Conservation (phyloP, 2,888 invertebrate genomes). For the Emesis furor region DNA sequence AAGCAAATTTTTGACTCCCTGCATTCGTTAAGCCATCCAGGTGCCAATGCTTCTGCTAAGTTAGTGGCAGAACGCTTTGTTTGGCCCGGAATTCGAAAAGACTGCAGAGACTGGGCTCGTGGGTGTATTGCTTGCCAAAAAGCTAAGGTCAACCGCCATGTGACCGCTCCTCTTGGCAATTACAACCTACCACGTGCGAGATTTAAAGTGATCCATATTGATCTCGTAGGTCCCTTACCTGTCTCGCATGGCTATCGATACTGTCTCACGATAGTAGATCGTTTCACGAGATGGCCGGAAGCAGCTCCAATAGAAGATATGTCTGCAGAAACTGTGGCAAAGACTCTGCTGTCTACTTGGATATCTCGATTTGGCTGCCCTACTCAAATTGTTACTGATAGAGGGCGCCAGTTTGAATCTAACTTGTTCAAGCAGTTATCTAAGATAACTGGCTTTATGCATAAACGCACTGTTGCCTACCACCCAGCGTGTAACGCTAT, state of each 20-base stretch:
- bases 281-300: slow-evolving; percentile 62
- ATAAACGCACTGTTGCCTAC: slow-evolving; percentile 35
- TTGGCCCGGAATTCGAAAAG: slow-evolving; percentile 80
- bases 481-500: slow-evolving; percentile 74
- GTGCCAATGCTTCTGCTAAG: slow-evolving; percentile 23
- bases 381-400: too few relatives aligned
- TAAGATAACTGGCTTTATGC: too few relatives aligned
- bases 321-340: too few relatives aligned
- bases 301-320: too few relatives aligned
- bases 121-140: slow-evolving; percentile 79
- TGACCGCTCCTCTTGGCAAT: background rate
- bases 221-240: slow-evolving; percentile 36
- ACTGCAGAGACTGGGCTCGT: slow-evolving; percentile 78
- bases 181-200: too few relatives aligned
- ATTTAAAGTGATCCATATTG: too few relatives aligned
- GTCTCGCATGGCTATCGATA: slow-evolving; percentile 26
- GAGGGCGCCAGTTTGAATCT: too few relatives aligned
- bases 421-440: too few relatives aligned
- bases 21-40: slow-evolving; percentile 69
- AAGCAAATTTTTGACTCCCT: slow-evolving; percentile 65
- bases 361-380: too few relatives aligned
- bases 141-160: slow-evolving; percentile 78
- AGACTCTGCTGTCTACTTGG: too few relatives aligned
- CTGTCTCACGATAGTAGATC: slow-evolving; percentile 56
- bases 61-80: slow-evolving; percentile 79